Evolutionary conservation across 2,797 vertebrate genomes (phyloP), one percentile per base, ranked within the genome.

Genomic region (Cyclopterus lumpus): DNA sequence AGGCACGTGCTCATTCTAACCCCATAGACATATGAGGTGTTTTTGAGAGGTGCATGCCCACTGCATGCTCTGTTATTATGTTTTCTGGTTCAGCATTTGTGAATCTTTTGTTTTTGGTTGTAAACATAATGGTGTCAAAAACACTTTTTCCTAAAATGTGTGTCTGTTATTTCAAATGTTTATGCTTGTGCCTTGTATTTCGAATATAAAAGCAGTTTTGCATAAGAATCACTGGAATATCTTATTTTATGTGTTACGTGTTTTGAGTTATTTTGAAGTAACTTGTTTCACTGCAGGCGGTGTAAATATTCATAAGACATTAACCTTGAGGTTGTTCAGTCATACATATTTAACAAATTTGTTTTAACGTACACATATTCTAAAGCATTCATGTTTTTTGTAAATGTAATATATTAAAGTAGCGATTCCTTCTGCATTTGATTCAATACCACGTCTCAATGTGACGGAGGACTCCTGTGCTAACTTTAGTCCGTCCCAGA

Each of bases 1-100:
- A 51, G 57, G 51, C 28, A 79, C 0, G 0, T 74, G 42, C 16
- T 46, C 82, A 76, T 61, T 85, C 9, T 14, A 70, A 83, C 71
- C 26, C 12, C 48, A 61, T n/a, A 71, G 53, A 72, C 24, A 28
- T 79, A 67, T 70, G 44, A 66, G 34, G 42, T 36, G 55, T 59
- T 75, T 71, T 65, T 79, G 51, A 66, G 18, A 59, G 57, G 20
- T 20, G n/a, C 24, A 55, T 65, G 69, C 6, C 16, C 26, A 22
- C 30, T 46, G 32, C 26, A 28, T 14, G 20, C 18, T 38, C n/a
- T 78, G 46, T 81, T 38, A 71, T 82, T 74, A 71, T 18, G 12
- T 61, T 76, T 67, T 36, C 26, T 36, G 55, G 49, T 58, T 79
- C 59, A 72, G 58, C 53, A 38, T 63, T 51, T 65, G 26, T 48